Evolutionary conservation across 2,888 invertebrate genomes (phyloP).

Genomic region (Drosophila merina): DNA sequence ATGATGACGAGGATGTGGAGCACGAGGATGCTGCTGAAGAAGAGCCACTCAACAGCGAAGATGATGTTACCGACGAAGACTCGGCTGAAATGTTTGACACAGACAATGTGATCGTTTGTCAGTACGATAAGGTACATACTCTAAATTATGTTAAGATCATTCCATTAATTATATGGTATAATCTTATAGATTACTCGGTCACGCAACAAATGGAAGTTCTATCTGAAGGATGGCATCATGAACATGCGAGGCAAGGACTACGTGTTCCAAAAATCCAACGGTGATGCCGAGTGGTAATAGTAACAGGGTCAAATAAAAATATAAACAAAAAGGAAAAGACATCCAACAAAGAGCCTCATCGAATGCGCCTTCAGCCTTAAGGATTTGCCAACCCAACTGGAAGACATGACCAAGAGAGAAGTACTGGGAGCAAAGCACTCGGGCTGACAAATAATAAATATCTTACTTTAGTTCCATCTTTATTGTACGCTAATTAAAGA

Average conservation of each 20-base stretch:
- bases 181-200: conserved; percentile 95
- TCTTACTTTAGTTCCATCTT: conserved; percentile 40
- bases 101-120: conserved; percentile 99
- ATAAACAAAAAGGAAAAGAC: conserved; percentile 28
- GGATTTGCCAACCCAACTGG: conserved; percentile 8
- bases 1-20: conserved; percentile 88
- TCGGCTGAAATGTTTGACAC: conserved; percentile 98
- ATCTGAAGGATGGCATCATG: conserved; percentile 99
- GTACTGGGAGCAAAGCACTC: conserved; percentile 12
- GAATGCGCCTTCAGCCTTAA: conserved; percentile 27
- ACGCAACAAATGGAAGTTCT: conserved; percentile 99
- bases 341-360: conserved; percentile 45
- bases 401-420: conserved; percentile 32
- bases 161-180: background rate
- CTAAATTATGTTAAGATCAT: background rate
- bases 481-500: conserved; percentile 29
- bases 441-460: conserved; percentile 17
- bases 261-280: conserved; percentile 99
- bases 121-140: conserved; percentile 95
- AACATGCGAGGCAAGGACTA: conserved; percentile 98
- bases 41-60: conserved; percentile 97
- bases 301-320: conserved; percentile 15
- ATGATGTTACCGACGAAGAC: conserved; percentile 98
- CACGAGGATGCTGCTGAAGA: conserved; percentile 89
- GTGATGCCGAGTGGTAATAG: conserved; percentile 98